Percentiles rank a stretch among this genome's conserved stretches.
Conservation (phyloP, 2,888 invertebrate species). For the Eumerus sabulonum region DNA sequence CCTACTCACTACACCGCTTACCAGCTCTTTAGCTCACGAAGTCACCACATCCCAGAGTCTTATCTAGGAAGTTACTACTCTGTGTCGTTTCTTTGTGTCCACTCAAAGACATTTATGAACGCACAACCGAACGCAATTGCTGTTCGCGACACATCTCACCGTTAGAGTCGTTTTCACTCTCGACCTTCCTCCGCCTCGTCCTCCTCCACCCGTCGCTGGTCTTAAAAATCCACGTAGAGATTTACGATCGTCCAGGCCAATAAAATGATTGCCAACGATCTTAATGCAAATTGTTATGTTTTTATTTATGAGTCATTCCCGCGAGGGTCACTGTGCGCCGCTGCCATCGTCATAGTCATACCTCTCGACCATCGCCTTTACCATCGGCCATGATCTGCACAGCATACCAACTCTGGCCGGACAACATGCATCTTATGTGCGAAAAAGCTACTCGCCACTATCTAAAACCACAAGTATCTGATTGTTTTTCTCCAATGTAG, state of each 20-base stretch:
- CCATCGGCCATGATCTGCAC: slow-evolving; percentile 31
- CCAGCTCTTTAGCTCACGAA: too few relatives aligned
- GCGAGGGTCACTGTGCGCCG: slow-evolving; percentile 60
- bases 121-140: slow-evolving; percentile 48
- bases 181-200: too few relatives aligned
- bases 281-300: slow-evolving; percentile 78
- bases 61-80: slow-evolving; percentile 50
- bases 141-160: slow-evolving; percentile 7
- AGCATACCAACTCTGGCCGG: too few relatives aligned
- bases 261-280: slow-evolving; percentile 78
- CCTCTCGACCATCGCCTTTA: slow-evolving; percentile 27
- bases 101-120: slow-evolving; percentile 24
- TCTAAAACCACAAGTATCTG: not conserved
- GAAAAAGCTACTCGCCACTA: slow-evolving; percentile 7
- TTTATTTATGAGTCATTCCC: slow-evolving; percentile 70
- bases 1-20: too few relatives aligned
- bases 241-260: slow-evolving; percentile 77
- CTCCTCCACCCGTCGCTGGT: not conserved
- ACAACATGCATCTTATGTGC: slow-evolving; percentile 48
- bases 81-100: slow-evolving; percentile 56
- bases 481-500: not conserved
- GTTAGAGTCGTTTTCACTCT: not conserved
- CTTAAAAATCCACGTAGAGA: slow-evolving; percentile 70
- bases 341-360: slow-evolving; percentile 7
- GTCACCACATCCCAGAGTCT: slow-evolving; percentile 26